Conservation (phyloP, 1,140 invertebrate species). For the Bradysia coprophila region DNA sequence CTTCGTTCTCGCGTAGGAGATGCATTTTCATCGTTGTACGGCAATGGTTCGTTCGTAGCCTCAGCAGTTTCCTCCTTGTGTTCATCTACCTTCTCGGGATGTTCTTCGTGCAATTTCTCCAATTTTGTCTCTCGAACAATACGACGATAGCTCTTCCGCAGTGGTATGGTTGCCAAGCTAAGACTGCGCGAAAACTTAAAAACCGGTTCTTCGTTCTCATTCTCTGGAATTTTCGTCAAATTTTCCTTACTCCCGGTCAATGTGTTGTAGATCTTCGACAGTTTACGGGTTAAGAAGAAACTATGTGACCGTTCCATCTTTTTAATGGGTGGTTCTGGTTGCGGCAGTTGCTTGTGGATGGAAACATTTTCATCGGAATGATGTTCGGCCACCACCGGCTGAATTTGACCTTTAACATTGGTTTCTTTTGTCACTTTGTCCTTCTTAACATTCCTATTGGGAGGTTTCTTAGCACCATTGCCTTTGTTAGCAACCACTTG, state of each 20-base stretch:
- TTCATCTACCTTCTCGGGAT: conserved; percentile 4
- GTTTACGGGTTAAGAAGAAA: conserved; percentile 14
- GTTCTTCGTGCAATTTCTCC: conserved; percentile 20
- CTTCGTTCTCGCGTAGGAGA: conserved; percentile 5
- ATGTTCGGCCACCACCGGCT: too few relatives aligned
- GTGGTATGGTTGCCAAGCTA: conserved; percentile 14
- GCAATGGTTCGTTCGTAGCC: conserved; percentile 5
- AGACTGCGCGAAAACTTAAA: conserved; percentile 19
- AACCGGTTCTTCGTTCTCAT: conserved; percentile 7
- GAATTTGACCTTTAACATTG: too few relatives aligned
- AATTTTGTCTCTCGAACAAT: conserved; percentile 20
- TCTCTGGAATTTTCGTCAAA: conserved; percentile 8
- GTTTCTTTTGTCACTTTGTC: too few relatives aligned
- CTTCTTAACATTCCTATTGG: too few relatives aligned
- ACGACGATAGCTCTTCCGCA: conserved; percentile 15
- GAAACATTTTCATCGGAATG: too few relatives aligned
- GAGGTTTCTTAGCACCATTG: too few relatives aligned
- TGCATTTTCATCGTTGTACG: conserved; percentile 15
- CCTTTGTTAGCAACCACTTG: too few relatives aligned
- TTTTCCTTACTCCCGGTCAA: conserved; percentile 20
- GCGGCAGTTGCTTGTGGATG: conserved; percentile 1
- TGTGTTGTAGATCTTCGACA: conserved; percentile 16
- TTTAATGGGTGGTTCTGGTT: conserved; percentile 7
- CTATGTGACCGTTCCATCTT: conserved; percentile 18
- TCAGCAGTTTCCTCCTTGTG: conserved; percentile 6